Conservation (phyloP, 2,113 vertebrate genomes). For the Monopterus albus region DNA sequence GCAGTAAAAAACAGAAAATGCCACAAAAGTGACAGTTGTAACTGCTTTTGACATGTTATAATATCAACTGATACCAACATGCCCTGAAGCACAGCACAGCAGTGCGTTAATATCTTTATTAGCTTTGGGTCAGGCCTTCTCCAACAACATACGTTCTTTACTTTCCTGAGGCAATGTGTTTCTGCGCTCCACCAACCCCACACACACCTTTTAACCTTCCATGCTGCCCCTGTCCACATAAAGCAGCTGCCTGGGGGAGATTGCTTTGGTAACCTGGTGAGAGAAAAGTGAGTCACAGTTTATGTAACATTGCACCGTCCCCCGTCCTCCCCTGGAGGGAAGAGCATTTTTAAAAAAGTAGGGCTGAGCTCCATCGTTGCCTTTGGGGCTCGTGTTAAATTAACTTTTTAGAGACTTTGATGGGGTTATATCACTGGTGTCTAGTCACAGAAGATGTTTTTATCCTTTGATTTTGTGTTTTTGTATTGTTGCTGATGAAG, state of each 20-base stretch:
- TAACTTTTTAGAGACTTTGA: conserved; percentile 29
- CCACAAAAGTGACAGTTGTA: conserved; percentile 28
- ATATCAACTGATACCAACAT: conserved; percentile 5
- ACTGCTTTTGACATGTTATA: conserved; percentile 1
- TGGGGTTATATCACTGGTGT: not conserved
- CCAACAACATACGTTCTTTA: not conserved
- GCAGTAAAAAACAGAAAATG: not conserved
- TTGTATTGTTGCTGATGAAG: conserved; percentile 9
- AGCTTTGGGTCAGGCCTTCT: conserved; percentile 3
- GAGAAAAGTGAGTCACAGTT: conserved; percentile 62
- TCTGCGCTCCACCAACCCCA: conserved; percentile 5
- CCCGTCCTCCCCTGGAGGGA: not conserved
- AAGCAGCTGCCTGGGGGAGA: conserved; percentile 49
- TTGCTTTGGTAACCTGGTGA: conserved; percentile 32
- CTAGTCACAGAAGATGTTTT: conserved; percentile 20
- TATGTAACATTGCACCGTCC: conserved; percentile 36
- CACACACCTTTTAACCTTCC: conserved; percentile 8
- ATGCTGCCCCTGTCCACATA: conserved; percentile 26
- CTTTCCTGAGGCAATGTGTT: conserved; percentile 31
- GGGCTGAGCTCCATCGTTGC: not conserved
- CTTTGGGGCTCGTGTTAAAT: conserved; percentile 20
- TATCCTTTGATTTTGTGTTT: not conserved
- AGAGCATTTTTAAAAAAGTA: not conserved
- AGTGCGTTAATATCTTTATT: conserved; percentile 21
- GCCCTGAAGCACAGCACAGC: not conserved